Evolutionary conservation across 2,113 vertebrate genomes (phyloP), one percentile per base, ranked within the genome.

Genomic region (Tetraodon nigroviridis): DNA sequence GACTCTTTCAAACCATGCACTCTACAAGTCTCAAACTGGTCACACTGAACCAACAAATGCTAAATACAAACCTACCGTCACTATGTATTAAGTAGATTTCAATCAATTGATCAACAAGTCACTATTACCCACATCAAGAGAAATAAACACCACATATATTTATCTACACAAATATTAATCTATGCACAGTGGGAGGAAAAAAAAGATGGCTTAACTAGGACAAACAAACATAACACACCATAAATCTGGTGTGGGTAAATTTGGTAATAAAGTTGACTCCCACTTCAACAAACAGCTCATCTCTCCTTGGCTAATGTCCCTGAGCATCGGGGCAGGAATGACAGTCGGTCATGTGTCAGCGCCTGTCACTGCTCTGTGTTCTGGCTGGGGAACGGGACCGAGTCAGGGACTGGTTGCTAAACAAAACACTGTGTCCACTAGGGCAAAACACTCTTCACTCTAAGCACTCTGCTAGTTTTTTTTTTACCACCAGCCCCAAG

Each of bases 241-340:
- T n/a, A 5, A 32, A 11, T 2, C 1, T 20, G 14, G 51, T 60
- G 7, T n/a, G 22, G 45, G 60, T 32, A 65, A 51, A 29, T 14
- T 19, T 24, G 46, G 51, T 14, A 44, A 17, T 22, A 44, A 21
- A 40, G 17, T 3, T 22, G 15, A 37, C 51, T 7, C 0, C 46
- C 61, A 3, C 15, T 53, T 21, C 1, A 37, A 1, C 16, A 42
- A 20, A 27, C 37, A 48, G 20, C 20, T 58, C 44, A 56, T 29
- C 15, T 56, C 17, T 15, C 11, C 8, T 20, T 22, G 6, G 14
- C 51, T 16, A 45, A 12, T 59, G 55, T 32, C 18, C 27, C 24
- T 3, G 16, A 52, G 50, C 62, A 64, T 64, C 42, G 44, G 64
- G 51, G 6, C 32, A 71, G 61, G 52, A 64, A 71, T 58, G 71